phyloP scores from a whole-genome alignment of 2,888 invertebrate species.

The Arrhopalites spinosus region DNA sequence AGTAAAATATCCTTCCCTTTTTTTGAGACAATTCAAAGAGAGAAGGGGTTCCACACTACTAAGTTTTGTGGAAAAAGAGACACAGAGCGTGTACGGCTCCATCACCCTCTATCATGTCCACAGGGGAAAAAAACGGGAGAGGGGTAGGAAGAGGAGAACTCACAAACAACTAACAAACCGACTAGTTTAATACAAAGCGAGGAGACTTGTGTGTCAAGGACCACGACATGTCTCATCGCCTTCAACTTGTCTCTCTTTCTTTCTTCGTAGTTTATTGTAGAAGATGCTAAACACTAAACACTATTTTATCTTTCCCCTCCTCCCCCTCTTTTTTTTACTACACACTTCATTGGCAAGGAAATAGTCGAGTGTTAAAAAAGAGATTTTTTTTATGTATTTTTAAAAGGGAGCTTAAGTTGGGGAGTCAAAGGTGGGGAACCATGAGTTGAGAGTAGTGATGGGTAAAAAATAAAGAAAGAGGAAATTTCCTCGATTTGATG shows the following conservation, averaged over 20 bases:
- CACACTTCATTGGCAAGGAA: neutral
- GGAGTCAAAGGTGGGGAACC: neutral
- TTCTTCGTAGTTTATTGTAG: too few species aligned
- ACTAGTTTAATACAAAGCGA: slow-evolving; percentile 27
- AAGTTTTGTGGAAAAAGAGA: too few species aligned
- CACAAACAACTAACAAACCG: slow-evolving; percentile 30
- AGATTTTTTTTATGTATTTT: slow-evolving; percentile 13
- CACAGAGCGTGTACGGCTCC: neutral
- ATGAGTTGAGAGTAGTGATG: neutral
- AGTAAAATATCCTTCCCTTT: neutral
- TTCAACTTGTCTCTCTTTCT: neutral
- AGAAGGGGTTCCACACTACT: too few species aligned
- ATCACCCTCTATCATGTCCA: slow-evolving; percentile 31
- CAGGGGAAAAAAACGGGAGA: slow-evolving; percentile 17
- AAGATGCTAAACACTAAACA: neutral
- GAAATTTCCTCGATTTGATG: too few species aligned
- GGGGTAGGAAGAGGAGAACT: slow-evolving; percentile 5
- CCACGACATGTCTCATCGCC: neutral
- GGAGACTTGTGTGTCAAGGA: too few species aligned
- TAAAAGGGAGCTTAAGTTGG: neutral
- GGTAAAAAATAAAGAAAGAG: neutral
- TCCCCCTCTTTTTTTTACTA: neutral
- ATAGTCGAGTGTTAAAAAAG: slow-evolving; percentile 14
- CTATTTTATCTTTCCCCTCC: neutral
- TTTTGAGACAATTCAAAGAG: too few species aligned